A percentile compares a stretch with the other conserved stretches of the same genome.
phyloP scores from a whole-genome alignment of 1,140 invertebrate genomes.

The Aphis gossypii region DNA sequence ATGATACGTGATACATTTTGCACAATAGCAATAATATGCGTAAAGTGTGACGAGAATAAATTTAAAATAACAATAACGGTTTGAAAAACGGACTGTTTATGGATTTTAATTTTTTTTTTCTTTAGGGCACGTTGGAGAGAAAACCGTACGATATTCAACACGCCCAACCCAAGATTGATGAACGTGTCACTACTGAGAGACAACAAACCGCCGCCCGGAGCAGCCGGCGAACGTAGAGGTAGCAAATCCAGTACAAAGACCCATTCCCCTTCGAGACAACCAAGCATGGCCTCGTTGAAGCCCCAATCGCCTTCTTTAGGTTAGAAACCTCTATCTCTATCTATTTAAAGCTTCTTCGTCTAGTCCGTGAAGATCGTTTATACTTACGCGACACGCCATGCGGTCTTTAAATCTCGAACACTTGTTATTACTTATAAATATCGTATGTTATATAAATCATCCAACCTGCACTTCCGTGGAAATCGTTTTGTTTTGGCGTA shows the following conservation, averaged over 20 bases:
- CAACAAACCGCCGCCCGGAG: slow-evolving; percentile 77
- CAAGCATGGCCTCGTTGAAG: slow-evolving; percentile 80
- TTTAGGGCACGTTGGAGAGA: slow-evolving; percentile 87
- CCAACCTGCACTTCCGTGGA: background rate
- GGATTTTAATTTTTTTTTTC: background rate
- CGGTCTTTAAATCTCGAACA: background rate
- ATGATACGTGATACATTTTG: background rate
- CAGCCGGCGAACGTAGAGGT: slow-evolving; percentile 77
- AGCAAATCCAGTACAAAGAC: slow-evolving; percentile 67
- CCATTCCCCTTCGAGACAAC: slow-evolving; percentile 78
- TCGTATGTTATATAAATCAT: background rate
- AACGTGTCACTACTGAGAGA: slow-evolving; percentile 84
- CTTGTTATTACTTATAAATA: background rate
- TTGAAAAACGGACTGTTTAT: background rate
- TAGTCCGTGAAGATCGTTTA: background rate
- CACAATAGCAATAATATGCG: no score
- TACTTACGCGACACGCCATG: background rate
- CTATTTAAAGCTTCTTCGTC: slow-evolving; percentile 54
- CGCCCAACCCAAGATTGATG: slow-evolving; percentile 89
- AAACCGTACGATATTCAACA: slow-evolving; percentile 92
- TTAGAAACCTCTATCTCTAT: slow-evolving; percentile 58
- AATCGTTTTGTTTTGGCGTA: background rate
- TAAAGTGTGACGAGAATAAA: background rate
- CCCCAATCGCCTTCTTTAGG: slow-evolving; percentile 73
- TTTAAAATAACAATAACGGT: background rate